phyloP scores from a whole-genome alignment of 2,797 vertebrate genomes.

The Poeciliopsis gracilis region DNA sequence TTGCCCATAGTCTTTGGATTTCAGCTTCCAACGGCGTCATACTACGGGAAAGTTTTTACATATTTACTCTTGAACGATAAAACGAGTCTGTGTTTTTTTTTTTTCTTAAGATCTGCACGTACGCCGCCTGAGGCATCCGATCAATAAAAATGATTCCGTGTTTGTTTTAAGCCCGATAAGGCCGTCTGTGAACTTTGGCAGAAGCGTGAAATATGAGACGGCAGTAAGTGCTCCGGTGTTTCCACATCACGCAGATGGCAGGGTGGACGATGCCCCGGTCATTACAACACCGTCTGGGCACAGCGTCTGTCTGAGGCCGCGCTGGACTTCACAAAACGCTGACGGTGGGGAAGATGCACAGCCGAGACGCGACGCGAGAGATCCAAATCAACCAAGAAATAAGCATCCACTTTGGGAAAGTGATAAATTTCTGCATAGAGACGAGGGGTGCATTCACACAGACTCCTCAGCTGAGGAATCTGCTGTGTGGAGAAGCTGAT shows the following conservation, averaged over 20 bases:
- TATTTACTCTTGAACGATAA: neutral
- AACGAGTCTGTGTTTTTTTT: too few species aligned
- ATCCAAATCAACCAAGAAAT: neutral
- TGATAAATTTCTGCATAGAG: neutral
- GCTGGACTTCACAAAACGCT: conserved; percentile 24
- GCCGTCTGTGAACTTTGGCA: conserved; percentile 61
- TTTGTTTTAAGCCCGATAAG: conserved; percentile 35
- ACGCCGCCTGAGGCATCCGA: neutral
- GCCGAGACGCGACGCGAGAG: conserved; percentile 10
- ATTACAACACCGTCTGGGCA: conserved; percentile 59
- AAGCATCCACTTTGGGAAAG: neutral
- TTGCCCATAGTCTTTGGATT: neutral
- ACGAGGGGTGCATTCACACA: neutral
- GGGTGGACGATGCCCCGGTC: conserved; percentile 47
- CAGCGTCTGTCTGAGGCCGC: conserved; percentile 6
- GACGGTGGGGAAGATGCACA: conserved; percentile 27
- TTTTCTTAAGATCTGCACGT: neutral
- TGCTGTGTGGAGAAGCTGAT: neutral
- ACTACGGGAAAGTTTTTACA: neutral
- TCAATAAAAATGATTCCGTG: neutral
- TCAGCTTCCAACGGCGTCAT: neutral
- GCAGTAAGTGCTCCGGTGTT: conserved; percentile 54
- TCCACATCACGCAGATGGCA: conserved; percentile 59
- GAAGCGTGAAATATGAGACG: conserved; percentile 36
- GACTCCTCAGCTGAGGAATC: neutral